Conservation (phyloP, 1,140 invertebrate genomes). For the Mesaphorura yosii region DNA sequence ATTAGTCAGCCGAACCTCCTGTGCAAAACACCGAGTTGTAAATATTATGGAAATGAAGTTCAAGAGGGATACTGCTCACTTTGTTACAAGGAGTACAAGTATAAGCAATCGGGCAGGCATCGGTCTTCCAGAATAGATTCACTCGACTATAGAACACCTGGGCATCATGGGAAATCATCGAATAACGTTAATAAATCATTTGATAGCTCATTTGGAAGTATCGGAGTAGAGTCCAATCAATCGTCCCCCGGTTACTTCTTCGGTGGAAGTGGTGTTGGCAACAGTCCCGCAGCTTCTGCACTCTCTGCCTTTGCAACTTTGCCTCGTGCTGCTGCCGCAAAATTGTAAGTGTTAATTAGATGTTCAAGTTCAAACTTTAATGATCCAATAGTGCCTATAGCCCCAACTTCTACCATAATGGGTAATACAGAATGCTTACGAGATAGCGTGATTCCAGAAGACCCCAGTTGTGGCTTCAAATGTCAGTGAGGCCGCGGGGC, state of each 20-base stretch:
- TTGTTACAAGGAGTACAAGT: conserved; percentile 45
- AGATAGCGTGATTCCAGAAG: too few species aligned
- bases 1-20: conserved; percentile 75
- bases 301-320: conserved; percentile 29
- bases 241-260: not conserved
- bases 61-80: conserved; percentile 96
- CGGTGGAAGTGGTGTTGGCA: conserved; percentile 3
- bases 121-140: not conserved
- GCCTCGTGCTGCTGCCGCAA: conserved; percentile 27
- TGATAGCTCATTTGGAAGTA: too few species aligned
- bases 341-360: too few species aligned
- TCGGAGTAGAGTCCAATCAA: not conserved
- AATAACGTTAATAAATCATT: too few species aligned
- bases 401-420: too few species aligned
- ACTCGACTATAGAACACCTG: not conserved
- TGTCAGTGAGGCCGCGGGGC: too few species aligned
- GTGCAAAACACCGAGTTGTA: conserved; percentile 91
- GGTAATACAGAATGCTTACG: too few species aligned
- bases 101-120: conserved; percentile 4
- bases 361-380: too few species aligned
- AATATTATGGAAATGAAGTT: conserved; percentile 90
- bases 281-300: conserved; percentile 14
- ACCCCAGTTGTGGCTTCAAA: too few species aligned
- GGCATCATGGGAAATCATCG: not conserved
- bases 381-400: too few species aligned